Base-by-base conservation (phyloP, 2,888 invertebrate genomes). In the Microctonus brassicae region DNA sequence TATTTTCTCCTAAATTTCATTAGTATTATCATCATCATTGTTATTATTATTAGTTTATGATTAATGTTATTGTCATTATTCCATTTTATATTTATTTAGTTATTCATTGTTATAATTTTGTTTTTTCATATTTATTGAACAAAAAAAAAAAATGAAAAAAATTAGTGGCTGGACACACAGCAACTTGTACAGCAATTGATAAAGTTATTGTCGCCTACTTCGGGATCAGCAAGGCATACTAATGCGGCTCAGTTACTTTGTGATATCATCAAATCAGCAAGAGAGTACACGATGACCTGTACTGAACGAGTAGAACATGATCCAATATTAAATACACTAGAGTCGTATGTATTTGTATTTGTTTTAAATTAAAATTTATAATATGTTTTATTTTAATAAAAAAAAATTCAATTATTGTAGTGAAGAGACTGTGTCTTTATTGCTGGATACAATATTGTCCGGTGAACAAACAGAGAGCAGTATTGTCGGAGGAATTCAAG, bases 141-240 rank as follows among this genome's bases (percentile, higher is more conserved):
- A 75, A 77, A 85, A 88, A 29, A 3, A 7, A 47, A n/a, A n/a
- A n/a, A n/a, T n/a, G n/a, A n/a, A n/a, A 47, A 13, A 39, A 39
- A 47, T 47, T 47, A 98, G 97, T 98, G 97, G 97, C 90, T 98
- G 83, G 94, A 95, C 87, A 94, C 95, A 87, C 94, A 97, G 88
- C 91, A 93, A 87, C 92, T 97, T 83, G 92, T 98, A 78, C 94
- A 95, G 89, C 93, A 93, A 86, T 90, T 98, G 86, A 90, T 93
- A 75, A 90, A 88, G 76, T 86, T 92, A 80, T 89, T 93, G 82
- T 90, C 93, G 81, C 91, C 92, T 76, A 90, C 91, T 77, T 88
- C 91, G 79, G 92, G 94, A 82, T 90, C 91, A 81, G 94, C 94
- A 82, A 93, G 94, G 82, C 95, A 97, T 85, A 92, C 92, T 83